Conservation (phyloP, 2,888 invertebrate genomes). For the Cantharis lateralis region DNA sequence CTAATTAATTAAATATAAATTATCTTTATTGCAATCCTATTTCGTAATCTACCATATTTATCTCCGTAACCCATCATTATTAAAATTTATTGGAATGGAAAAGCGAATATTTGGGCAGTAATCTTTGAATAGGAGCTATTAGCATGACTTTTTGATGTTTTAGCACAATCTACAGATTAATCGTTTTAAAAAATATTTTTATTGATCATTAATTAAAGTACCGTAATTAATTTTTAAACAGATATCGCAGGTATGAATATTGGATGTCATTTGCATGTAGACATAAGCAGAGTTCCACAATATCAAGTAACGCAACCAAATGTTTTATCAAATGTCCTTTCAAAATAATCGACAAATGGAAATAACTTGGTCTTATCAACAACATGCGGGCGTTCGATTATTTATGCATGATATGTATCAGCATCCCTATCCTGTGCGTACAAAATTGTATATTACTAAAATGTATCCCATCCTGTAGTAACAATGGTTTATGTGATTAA, state of each 20-base stretch:
- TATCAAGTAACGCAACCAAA: slow-evolving; percentile 14
- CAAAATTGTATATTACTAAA: slow-evolving; percentile 5
- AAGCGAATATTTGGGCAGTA: background rate
- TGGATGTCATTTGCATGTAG: slow-evolving; percentile 19
- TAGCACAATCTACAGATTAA: background rate
- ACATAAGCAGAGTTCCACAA: slow-evolving; percentile 14
- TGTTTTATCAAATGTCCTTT: slow-evolving; percentile 24
- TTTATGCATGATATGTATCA: slow-evolving; percentile 23
- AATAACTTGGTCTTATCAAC: slow-evolving; percentile 30
- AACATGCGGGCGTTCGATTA: slow-evolving; percentile 28
- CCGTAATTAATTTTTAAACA: background rate
- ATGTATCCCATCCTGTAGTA: background rate
- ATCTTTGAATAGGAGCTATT: background rate
- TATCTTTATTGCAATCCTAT: background rate
- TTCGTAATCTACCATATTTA: background rate
- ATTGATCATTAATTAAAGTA: background rate
- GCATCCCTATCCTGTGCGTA: slow-evolving; percentile 10
- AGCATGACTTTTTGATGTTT: background rate
- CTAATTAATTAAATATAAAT: background rate
- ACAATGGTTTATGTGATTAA: background rate
- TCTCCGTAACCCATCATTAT: background rate
- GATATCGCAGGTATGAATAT: background rate
- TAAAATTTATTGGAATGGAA: background rate
- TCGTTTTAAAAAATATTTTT: background rate
- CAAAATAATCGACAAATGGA: slow-evolving; percentile 29